Evolutionary conservation across 2,797 vertebrate species (phyloP).

Genomic region (Lophotriccus pileatus): DNA sequence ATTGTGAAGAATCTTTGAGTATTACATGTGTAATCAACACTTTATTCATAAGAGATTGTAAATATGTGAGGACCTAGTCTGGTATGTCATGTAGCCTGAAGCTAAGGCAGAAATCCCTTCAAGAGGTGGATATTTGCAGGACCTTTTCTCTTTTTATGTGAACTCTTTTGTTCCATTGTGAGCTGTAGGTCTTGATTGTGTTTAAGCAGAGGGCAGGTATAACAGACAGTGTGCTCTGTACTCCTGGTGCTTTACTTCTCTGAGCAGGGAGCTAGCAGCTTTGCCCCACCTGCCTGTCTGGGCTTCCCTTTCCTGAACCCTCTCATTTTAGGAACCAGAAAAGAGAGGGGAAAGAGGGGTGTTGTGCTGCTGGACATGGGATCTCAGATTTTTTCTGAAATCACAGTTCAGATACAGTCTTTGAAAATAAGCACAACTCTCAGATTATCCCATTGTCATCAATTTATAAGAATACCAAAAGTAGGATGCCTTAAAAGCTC

Average conservation of each 20-base stretch:
- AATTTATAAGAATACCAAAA: not conserved
- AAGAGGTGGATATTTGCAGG: not conserved
- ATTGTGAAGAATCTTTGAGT: not conserved
- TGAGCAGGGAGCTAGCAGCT: not conserved
- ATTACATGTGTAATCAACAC: not conserved
- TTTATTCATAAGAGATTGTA: not conserved
- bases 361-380: not conserved
- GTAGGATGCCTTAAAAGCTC: rapidly evolving
- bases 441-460: not conserved
- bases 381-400: not conserved
- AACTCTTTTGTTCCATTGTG: not conserved
- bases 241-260: not conserved
- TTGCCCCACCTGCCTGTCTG: not conserved
- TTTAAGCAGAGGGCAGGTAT: not conserved
- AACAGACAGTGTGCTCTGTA: rapidly evolving
- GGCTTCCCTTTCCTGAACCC: rapidly evolving
- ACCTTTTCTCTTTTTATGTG: not conserved
- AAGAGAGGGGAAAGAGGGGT: not conserved
- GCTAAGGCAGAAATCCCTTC: not conserved
- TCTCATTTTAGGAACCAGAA: not conserved
- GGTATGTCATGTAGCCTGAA: not conserved
- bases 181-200: not conserved
- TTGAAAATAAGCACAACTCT: not conserved
- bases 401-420: not conserved
- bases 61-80: not conserved